A percentile compares a stretch with the other conserved stretches of the same genome.
Conservation (phyloP, 2,113 vertebrate species). For the Brachyhypopomus occidentalis region DNA sequence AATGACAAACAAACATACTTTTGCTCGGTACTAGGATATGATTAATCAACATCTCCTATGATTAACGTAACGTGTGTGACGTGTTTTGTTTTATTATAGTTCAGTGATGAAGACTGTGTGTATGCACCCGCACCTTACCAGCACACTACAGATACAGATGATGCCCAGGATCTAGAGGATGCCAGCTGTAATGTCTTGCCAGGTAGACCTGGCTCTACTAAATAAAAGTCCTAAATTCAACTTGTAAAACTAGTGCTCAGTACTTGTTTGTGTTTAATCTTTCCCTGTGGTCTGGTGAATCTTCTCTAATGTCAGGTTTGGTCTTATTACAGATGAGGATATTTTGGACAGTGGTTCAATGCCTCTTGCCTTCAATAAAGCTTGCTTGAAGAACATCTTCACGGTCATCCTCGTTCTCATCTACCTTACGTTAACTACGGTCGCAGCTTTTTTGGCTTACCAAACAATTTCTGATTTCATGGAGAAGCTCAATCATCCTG, state of each 20-base stretch:
- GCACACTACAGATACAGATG: slow-evolving; percentile 62
- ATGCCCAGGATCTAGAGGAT: slow-evolving; percentile 60
- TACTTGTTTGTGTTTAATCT: neutral
- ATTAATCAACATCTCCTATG: neutral
- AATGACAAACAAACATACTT: no score
- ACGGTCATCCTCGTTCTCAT: slow-evolving; percentile 89
- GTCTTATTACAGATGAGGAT: slow-evolving; percentile 57
- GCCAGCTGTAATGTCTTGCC: slow-evolving; percentile 60
- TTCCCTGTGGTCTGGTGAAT: neutral
- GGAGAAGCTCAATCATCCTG: slow-evolving; percentile 90
- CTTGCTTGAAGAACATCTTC: slow-evolving; percentile 92
- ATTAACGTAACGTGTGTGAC: neutral
- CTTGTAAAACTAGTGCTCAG: neutral
- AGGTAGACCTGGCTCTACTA: slow-evolving; percentile 65
- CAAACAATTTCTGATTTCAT: slow-evolving; percentile 94
- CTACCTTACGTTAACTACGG: slow-evolving; percentile 90
- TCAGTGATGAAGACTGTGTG: slow-evolving; percentile 78
- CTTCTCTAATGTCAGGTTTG: neutral
- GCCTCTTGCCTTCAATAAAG: slow-evolving; percentile 82
- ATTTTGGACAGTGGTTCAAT: slow-evolving; percentile 61
- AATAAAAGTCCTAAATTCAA: neutral
- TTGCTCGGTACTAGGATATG: no score
- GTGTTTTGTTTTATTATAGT: slow-evolving; percentile 67
- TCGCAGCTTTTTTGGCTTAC: slow-evolving; percentile 92
- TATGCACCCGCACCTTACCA: slow-evolving; percentile 62